These are phyloP conservation scores for Pogona vitticeps DNA, from an alignment of 2,113 vertebrate genomes.

Conservation along the genomic window DNA sequence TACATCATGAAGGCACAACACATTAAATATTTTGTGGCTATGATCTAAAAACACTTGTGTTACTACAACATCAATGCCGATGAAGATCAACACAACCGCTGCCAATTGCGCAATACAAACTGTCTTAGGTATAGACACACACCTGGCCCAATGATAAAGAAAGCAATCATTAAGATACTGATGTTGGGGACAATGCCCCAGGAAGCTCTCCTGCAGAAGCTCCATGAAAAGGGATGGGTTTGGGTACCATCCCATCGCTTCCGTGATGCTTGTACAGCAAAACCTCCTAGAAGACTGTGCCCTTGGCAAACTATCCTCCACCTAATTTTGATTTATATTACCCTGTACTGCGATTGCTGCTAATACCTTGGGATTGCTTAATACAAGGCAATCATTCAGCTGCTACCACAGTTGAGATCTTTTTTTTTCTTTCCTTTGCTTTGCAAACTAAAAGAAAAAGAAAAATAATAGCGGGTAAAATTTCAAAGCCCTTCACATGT, in stretches of 20 bases:
- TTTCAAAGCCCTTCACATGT: constrained; percentile 66
- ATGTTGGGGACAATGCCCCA: constrained; percentile 21
- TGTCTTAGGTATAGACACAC: constrained; percentile 79
- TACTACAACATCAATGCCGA: constrained; percentile 82
- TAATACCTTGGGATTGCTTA: constrained; percentile 58
- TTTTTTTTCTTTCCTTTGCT: constrained; percentile 13
- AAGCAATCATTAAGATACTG: constrained; percentile 66
- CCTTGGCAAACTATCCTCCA: constrained; percentile 60
- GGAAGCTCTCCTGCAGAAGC: background rate
- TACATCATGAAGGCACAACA: constrained; percentile 96
- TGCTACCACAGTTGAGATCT: background rate
- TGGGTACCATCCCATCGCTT: background rate
- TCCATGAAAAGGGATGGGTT: background rate
- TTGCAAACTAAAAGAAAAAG: constrained; percentile 54
- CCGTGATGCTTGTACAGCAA: background rate
- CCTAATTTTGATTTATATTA: constrained; percentile 55
- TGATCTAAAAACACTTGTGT: constrained; percentile 84
- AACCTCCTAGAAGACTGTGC: background rate
- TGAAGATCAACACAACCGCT: constrained; percentile 78
- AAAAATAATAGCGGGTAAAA: constrained; percentile 44
- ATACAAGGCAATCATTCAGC: background rate
- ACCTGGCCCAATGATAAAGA: constrained; percentile 62
- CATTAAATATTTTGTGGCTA: constrained; percentile 89
- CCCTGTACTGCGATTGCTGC: constrained; percentile 41
- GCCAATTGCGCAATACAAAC: constrained; percentile 74